A percentile compares a stretch with the other conserved stretches of the same genome.
phyloP scores from a whole-genome alignment of 2,888 invertebrate genomes.

The Tachina lurida region DNA sequence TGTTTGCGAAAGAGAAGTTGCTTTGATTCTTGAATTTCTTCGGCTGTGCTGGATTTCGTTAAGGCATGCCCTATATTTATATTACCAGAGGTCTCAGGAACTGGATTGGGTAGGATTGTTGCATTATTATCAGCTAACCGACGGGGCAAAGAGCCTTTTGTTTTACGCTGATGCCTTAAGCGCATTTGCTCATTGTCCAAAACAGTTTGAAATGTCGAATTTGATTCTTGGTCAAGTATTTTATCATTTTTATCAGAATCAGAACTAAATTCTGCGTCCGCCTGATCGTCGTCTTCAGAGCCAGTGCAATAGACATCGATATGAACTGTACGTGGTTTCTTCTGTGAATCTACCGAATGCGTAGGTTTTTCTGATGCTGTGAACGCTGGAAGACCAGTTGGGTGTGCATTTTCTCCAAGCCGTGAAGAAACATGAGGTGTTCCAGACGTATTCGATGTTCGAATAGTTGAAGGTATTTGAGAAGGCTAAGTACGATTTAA shows the following conservation, averaged over 20 bases:
- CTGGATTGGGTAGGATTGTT: background rate
- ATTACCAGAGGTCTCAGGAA: conserved; percentile 63
- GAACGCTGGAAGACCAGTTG: conserved; percentile 69
- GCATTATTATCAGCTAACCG: conserved; percentile 73
- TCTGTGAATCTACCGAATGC: conserved; percentile 76
- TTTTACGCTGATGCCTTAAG: conserved; percentile 85
- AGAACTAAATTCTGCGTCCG: conserved; percentile 77
- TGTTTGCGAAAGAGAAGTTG: conserved; percentile 83
- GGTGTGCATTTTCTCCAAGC: conserved; percentile 69
- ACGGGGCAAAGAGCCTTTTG: conserved; percentile 83
- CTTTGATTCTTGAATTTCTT: conserved; percentile 82
- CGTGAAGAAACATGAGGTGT: conserved; percentile 78
- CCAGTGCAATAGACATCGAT: conserved; percentile 90
- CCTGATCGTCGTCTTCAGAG: conserved; percentile 83
- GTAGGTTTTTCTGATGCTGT: conserved; percentile 50
- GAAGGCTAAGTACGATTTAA: conserved; percentile 68
- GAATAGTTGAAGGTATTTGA: conserved; percentile 73
- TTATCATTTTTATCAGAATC: conserved; percentile 74
- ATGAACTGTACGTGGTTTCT: conserved; percentile 86
- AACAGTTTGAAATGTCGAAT: conserved; percentile 86
- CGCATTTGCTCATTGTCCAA: conserved; percentile 86
- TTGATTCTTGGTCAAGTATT: conserved; percentile 81
- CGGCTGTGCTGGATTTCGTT: conserved; percentile 82
- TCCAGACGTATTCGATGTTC: conserved; percentile 80
- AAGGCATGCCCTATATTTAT: conserved; percentile 80